Percentiles rank a stretch among this genome's conserved stretches.
Conservation (phyloP, 1,140 invertebrate genomes). For the Kradibia gibbosae region DNA sequence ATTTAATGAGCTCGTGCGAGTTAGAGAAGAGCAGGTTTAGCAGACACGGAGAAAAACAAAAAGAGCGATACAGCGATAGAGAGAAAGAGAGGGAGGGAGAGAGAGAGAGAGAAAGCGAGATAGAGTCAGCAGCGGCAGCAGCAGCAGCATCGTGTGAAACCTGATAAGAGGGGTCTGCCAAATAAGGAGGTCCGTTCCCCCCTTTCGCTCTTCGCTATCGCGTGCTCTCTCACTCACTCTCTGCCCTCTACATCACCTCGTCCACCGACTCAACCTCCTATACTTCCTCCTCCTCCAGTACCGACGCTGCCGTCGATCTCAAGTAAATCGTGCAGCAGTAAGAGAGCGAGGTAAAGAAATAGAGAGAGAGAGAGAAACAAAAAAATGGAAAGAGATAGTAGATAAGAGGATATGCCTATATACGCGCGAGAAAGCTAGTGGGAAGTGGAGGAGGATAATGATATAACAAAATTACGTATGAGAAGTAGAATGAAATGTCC, state of each 20-base stretch:
- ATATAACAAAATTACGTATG: slow-evolving; percentile 5
- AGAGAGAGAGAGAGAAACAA: background rate
- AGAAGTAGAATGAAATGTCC: background rate
- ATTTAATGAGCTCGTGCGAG: slow-evolving; percentile 2
- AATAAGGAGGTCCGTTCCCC: slow-evolving; percentile 68
- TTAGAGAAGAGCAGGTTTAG: background rate
- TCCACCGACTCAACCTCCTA: background rate
- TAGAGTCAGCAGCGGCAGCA: slow-evolving; percentile 20
- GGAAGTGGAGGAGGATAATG: background rate
- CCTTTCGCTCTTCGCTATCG: slow-evolving; percentile 44
- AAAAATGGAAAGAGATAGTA: background rate
- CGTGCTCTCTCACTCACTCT: background rate
- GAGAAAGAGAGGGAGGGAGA: background rate
- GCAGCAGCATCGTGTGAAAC: slow-evolving; percentile 66
- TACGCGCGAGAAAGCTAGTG: background rate
- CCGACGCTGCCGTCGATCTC: background rate
- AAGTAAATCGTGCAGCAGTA: slow-evolving; percentile 22
- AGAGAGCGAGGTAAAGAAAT: slow-evolving; percentile 32
- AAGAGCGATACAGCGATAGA: background rate
- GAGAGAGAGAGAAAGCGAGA: slow-evolving; percentile 15
- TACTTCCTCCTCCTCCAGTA: background rate
- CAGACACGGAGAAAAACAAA: slow-evolving; percentile 1
- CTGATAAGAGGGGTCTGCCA: slow-evolving; percentile 71
- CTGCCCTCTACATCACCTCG: background rate
- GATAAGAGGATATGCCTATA: slow-evolving; percentile 1